Base-by-base conservation (phyloP, 2,113 vertebrate species). In the Nestor notabilis region DNA sequence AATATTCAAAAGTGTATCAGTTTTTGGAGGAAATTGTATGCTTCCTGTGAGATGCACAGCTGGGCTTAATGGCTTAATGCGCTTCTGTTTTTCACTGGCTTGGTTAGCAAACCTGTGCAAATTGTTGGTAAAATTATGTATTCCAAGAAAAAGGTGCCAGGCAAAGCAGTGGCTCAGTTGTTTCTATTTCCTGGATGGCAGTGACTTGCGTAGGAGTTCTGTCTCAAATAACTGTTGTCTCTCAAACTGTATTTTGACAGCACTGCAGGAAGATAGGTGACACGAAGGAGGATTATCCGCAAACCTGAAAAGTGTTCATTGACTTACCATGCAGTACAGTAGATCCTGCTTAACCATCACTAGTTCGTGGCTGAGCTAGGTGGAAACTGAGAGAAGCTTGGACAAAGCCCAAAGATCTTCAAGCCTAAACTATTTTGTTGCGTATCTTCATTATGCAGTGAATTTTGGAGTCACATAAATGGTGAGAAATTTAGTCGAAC, bases 401-500 rank as follows among this genome's bases (percentile, higher is more conserved):
- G 4, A 72, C 18, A 56, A 75, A 87, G 2, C 47, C 18, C 52
- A 12, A 56, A 72, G 56, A 29, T 90, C 66, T 68, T 76, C 17
- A 79, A 46, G 10, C 9, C 24, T 35, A 19, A 83, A 23, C 24
- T 49, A 0, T 61, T 92, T 83, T 2, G 1, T 55, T 87, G 12
- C 8, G 1, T 52, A 13, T 56, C 25, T 83, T 39, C 1, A 0
- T 68, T 83, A 28, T 3, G 9, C 29, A 39, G 0, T 83, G 18
- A 77, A 25, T 80, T 87, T 44, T 70, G 41, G 41, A 19, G 24
- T 74, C 39, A 53, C 2, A 10, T 52, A 66, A 84, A 44, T 33
- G 18, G 4, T 28, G 17, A 81, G 44, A 60, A 74, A 41, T 71
- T 39, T 60, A 64, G 64, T 17, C 39, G 55, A 89, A n/a, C 9